Base-by-base conservation (phyloP, 1,140 invertebrate genomes). In the Pseudomyrmex sp. region DNA sequence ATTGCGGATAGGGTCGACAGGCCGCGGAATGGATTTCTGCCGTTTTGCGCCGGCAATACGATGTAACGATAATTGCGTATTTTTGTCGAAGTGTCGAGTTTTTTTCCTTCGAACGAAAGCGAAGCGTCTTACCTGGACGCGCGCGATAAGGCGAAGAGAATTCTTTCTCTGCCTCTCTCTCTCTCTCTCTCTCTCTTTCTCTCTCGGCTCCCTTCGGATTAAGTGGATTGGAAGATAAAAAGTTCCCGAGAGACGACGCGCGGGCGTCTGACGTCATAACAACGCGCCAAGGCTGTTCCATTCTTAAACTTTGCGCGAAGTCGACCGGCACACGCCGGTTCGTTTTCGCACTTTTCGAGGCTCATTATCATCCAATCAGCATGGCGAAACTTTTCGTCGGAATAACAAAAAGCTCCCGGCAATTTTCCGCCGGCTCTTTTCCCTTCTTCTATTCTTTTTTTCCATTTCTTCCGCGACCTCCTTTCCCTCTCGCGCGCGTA, bases 151-250 rank as follows among this genome's bases (percentile, higher is more conserved):
- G 35, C 52, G 83, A 63, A 35, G 5, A 35, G 0, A 35, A 35
- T 35, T 35, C 5, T 35, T 0, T 35, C 35, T 35, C 35, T 35
- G 5, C 5, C 35, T 35, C 35, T 26, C 26, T 26, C 26, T 26
- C 26, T 26, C 26, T 26, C 26, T 26, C 26, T 50, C 68, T 48
- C 56, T 26, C 26, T 26, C 26, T 26, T 1, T 26, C 26, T 26
- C 26, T 50, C 68, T 48, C 56, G 48, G 50, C 0, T 61, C 83
- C 62, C 56, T 35, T 59, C 44, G 72, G 74, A 88, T 87, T 88
- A 88, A 88, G 86, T 86, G 74, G 80, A 86, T 87, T 79, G 85
- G 68, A 84, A 88, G 80, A 70, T 76, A 87, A 87, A 80, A 87
- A 87, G 73, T 87, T 88, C 7, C 44, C 23, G 44, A 35, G 76